A percentile compares a stretch with the other conserved stretches of the same genome.
These are phyloP conservation scores for Spatulosminthurus flaviceps DNA, from an alignment of 2,888 invertebrate species.

Conservation along the genomic window DNA sequence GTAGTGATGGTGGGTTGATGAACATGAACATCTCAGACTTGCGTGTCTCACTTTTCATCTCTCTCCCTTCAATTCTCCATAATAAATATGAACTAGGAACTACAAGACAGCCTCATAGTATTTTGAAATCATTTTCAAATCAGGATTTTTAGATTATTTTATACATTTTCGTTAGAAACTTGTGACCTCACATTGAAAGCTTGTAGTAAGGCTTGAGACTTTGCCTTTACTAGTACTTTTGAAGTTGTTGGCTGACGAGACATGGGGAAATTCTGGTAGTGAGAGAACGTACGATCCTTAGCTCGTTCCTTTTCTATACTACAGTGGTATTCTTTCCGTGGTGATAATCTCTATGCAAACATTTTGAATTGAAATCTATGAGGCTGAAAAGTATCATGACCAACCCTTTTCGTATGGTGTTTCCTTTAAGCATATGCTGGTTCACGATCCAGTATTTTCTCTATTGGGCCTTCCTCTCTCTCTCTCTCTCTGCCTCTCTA, in stretches of 20 bases:
- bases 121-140: neutral
- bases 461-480: neutral
- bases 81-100: neutral
- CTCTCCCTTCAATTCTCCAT: neutral
- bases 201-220: too few species aligned
- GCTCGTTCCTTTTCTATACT: too few species aligned
- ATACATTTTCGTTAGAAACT: neutral
- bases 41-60: slow-evolving; percentile 12
- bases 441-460: slow-evolving; percentile 9
- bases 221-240: too few species aligned
- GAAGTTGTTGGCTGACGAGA: too few species aligned
- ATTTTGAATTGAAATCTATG: slow-evolving; percentile 2
- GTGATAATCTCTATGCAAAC: slow-evolving; percentile 3
- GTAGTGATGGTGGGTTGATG: neutral
- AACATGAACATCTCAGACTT: slow-evolving; percentile 9
- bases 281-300: too few species aligned
- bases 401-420: slow-evolving; percentile 2
- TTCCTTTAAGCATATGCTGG: slow-evolving; percentile 2
- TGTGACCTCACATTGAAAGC: neutral
- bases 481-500: too few species aligned
- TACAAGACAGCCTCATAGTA: neutral
- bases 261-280: too few species aligned
- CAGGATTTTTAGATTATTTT: neutral
- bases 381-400: neutral
- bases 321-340: neutral